These are phyloP conservation scores for Neosilurus hyrtlii DNA, from an alignment of 2,797 vertebrate genomes.

Conservation along the genomic window DNA sequence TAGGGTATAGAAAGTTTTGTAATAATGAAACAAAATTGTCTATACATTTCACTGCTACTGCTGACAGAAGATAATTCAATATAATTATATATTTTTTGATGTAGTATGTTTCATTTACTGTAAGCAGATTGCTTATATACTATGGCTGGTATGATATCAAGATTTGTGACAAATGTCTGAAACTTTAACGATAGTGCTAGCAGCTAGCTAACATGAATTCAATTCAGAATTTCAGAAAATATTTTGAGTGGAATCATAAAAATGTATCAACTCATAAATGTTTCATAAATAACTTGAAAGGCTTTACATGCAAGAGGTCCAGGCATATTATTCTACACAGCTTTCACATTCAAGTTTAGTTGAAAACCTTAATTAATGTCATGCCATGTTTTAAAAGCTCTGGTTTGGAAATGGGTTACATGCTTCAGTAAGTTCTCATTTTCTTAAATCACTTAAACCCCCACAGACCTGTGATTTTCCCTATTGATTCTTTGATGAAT, in stretches of 20 bases:
- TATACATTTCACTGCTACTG: too few species aligned
- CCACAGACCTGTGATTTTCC: neutral
- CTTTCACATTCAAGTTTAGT: neutral
- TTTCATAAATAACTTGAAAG: neutral
- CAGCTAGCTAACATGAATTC: neutral
- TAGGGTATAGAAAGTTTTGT: too few species aligned
- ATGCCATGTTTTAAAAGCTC: neutral
- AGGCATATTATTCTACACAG: neutral
- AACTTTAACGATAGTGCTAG: neutral
- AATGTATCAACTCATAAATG: neutral
- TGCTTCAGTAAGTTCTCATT: slow-evolving; percentile 3
- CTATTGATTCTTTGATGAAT: neutral
- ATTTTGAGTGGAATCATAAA: neutral
- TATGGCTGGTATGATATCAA: neutral
- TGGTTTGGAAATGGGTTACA: neutral
- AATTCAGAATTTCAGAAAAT: neutral
- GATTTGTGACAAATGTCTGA: neutral
- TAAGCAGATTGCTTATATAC: neutral
- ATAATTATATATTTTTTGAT: too few species aligned
- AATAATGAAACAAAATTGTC: too few species aligned
- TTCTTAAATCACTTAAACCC: neutral
- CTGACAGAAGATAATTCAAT: too few species aligned
- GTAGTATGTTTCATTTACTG: too few species aligned
- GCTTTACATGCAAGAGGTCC: neutral
- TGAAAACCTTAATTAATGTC: neutral